Evolutionary conservation across 2,113 vertebrate species (phyloP), one percentile per base, ranked within the genome.

Genomic region (Dicentrarchus labrax): DNA sequence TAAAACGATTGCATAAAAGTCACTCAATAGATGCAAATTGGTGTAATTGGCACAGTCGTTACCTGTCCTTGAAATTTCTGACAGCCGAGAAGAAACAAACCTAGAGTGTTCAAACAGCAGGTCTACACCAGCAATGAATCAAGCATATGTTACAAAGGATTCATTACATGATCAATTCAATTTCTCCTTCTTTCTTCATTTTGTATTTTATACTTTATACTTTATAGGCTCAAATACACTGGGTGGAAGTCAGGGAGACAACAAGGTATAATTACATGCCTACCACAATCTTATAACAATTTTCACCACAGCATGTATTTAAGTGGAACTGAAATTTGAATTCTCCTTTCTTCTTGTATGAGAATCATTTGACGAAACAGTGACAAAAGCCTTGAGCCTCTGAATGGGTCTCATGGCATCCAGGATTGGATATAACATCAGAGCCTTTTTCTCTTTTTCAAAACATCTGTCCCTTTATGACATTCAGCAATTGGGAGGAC

Each of bases 1-100:
- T 24, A 64, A 48, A 80, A 80, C 67, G 30, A 61, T 62, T 85
- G 53, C 71, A 59, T 45, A 48, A 60, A 59, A 0, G 45, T 78
- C 72, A 59, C 50, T 83, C 60, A 80, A n/a, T n/a, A 4, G 59
- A 13, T 56, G 45, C 4, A 11, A 61, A 78, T 67, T 50, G 39
- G 67, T 50, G 59, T 51, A 62, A 75, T 78, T 8, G 2, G 5
- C 38, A 57, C 17, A 64, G 48, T 9, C 15, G 48, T 38, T 53
- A 19, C 45, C 16, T 38, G 39, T 54, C 45, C 43, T 57, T 69
- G 19, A 75, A 82, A 54, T n/a, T 59, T 22, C 9, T 62, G 85
- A 80, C 56, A 65, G 45, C 50, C 60, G 45, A 67, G 62, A 59
- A 17, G 43, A 72, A n/a, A 72, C 3, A 41, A 41, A n/a, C 71